Evolutionary conservation across 1,140 invertebrate species (phyloP).

Genomic region (Oscheius sp.): DNA sequence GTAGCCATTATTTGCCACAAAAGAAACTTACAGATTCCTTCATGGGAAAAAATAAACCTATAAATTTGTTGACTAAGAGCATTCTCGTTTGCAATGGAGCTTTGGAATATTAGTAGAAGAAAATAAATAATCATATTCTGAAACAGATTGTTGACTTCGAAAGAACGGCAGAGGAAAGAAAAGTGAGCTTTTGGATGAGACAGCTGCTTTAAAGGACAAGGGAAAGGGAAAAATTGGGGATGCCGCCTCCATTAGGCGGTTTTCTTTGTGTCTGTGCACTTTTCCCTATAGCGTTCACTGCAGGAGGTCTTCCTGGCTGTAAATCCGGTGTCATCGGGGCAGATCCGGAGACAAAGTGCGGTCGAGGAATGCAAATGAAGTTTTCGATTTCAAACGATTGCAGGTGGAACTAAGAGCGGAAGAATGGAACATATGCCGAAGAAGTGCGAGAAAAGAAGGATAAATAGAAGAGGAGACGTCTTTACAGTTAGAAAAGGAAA

Average conservation of each 20-base stretch:
- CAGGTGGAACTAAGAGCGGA: too few species aligned
- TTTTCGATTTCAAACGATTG: too few species aligned
- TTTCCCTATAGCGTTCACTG: neutral
- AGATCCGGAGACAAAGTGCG: too few species aligned
- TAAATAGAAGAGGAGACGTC: too few species aligned
- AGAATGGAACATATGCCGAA: too few species aligned
- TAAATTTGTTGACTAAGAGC: too few species aligned
- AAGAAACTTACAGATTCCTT: neutral
- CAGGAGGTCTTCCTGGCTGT: neutral
- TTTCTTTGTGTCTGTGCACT: conserved; percentile 6
- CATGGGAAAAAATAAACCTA: neutral
- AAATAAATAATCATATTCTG: neutral
- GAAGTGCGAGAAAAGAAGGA: too few species aligned
- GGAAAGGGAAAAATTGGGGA: conserved; percentile 1
- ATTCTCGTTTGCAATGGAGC: too few species aligned
- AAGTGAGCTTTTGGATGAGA: neutral
- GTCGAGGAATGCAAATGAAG: too few species aligned
- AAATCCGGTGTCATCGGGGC: too few species aligned
- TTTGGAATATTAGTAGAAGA: neutral
- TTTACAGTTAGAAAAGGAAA: too few species aligned
- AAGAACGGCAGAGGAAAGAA: neutral
- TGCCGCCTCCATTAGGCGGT: neutral
- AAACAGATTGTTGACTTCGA: neutral
- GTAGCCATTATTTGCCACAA: neutral
- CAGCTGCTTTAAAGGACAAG: neutral